Evolutionary conservation across 2,113 vertebrate genomes (phyloP).

Genomic region (Cairina moschata): DNA sequence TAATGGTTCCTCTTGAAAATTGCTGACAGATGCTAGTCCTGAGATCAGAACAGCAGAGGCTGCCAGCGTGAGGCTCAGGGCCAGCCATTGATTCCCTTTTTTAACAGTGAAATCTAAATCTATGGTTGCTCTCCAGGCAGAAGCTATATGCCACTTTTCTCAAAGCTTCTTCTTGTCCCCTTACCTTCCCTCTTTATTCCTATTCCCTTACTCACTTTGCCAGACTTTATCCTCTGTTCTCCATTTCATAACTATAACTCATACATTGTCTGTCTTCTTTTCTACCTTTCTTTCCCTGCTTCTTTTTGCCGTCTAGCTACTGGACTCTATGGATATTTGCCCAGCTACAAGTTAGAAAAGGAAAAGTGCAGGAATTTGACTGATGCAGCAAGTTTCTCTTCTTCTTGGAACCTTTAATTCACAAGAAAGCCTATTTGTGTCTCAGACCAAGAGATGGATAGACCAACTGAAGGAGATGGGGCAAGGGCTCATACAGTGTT

Average conservation of each 20-base stretch:
- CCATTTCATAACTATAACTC: neutral
- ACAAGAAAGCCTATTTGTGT: neutral
- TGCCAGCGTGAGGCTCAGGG: constrained; percentile 57
- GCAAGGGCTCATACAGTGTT: neutral
- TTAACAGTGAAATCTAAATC: constrained; percentile 52
- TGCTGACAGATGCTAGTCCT: constrained; percentile 78
- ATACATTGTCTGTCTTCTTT: neutral
- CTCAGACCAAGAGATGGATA: neutral
- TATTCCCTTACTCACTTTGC: neutral
- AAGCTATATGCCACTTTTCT: neutral
- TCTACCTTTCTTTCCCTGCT: neutral
- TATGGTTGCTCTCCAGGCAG: neutral
- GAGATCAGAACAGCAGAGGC: constrained; percentile 52
- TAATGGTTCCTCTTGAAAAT: constrained; percentile 70
- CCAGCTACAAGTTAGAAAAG: neutral
- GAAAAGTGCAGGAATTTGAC: constrained; percentile 22
- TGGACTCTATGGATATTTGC: neutral
- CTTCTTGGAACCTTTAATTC: constrained; percentile 3
- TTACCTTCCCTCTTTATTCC: neutral
- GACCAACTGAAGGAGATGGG: neutral
- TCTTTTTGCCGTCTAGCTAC: neutral
- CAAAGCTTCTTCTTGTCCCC: neutral
- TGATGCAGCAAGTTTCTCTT: constrained; percentile 51
- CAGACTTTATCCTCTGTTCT: neutral
- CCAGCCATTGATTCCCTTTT: constrained; percentile 68